Percentiles rank a stretch among this genome's conserved stretches.
Evolutionary conservation across 2,888 invertebrate species (phyloP).

Genomic region (Drosophila nr. perissopoda): DNA sequence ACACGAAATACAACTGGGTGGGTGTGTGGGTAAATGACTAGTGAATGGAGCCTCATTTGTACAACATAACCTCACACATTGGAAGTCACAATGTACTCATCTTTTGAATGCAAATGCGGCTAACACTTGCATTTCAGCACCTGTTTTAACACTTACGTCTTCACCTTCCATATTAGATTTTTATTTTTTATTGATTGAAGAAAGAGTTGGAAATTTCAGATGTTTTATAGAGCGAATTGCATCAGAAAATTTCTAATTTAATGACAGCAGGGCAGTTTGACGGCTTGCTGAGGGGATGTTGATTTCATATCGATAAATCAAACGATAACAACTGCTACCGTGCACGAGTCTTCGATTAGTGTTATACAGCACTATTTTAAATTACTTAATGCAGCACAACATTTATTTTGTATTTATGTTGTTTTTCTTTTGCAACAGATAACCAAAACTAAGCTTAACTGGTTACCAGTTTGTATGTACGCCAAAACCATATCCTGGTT

Average conservation of each 20-base stretch:
- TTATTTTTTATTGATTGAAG: constrained; percentile 13
- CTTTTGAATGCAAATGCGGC: constrained; percentile 13
- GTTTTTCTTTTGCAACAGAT: neutral
- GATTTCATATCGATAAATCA: constrained; percentile 25
- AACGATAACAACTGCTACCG: constrained; percentile 8
- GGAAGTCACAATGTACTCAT: constrained; percentile 23
- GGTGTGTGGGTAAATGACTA: constrained; percentile 12
- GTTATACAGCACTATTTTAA: neutral
- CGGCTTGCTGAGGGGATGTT: constrained; percentile 31
- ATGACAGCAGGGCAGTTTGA: constrained; percentile 56
- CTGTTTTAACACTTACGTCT: constrained; percentile 57
- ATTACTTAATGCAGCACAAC: neutral
- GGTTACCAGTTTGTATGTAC: neutral
- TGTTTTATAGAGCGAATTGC: constrained; percentile 47
- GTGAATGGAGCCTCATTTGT: constrained; percentile 29
- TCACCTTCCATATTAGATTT: constrained; percentile 59
- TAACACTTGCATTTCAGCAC: neutral
- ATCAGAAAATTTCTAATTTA: constrained; percentile 60
- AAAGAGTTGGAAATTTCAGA: constrained; percentile 20
- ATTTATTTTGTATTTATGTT: neutral
- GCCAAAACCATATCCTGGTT: neutral
- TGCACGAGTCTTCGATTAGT: constrained; percentile 1
- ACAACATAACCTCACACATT: constrained; percentile 54
- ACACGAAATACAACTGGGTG: neutral
- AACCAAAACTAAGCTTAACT: neutral